Conservation (phyloP, 2,797 vertebrate species). For the Poeciliopsis infans region DNA sequence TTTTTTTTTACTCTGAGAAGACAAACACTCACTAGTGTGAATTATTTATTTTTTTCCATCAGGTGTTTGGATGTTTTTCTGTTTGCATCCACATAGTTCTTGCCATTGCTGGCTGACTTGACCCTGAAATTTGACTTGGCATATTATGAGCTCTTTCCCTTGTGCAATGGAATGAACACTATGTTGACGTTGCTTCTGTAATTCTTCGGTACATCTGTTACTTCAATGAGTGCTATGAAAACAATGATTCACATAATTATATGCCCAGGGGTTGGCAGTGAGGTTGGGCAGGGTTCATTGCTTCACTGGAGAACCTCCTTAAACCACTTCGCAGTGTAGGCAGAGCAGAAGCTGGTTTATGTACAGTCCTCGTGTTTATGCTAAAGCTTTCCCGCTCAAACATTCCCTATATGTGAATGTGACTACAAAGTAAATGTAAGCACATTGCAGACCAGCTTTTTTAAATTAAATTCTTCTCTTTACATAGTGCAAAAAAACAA, state of each 20-base stretch:
- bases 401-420: constrained; percentile 3
- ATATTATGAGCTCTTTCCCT: constrained; percentile 23
- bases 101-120: constrained; percentile 26
- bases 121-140: constrained; percentile 29
- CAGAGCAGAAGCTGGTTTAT: constrained; percentile 18
- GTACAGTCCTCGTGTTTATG: constrained; percentile 19
- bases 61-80: constrained; percentile 14
- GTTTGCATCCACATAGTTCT: constrained; percentile 8
- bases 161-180: constrained; percentile 9
- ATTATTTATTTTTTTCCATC: neutral
- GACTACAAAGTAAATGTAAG: constrained; percentile 3
- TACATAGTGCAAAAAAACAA: neutral
- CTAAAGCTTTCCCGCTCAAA: neutral
- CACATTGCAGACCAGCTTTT: neutral
- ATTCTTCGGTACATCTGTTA: constrained; percentile 43
- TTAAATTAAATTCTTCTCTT: neutral
- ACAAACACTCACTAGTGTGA: constrained; percentile 19
- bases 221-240: constrained; percentile 55
- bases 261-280: constrained; percentile 44
- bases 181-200: constrained; percentile 37
- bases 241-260: constrained; percentile 72
- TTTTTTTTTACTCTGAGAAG: constrained; percentile 12
- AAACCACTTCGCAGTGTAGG: constrained; percentile 57
- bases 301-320: constrained; percentile 52
- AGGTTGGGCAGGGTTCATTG: constrained; percentile 37